phyloP scores from a whole-genome alignment of 2,888 invertebrate genomes.

The Leptopilina syphax region DNA sequence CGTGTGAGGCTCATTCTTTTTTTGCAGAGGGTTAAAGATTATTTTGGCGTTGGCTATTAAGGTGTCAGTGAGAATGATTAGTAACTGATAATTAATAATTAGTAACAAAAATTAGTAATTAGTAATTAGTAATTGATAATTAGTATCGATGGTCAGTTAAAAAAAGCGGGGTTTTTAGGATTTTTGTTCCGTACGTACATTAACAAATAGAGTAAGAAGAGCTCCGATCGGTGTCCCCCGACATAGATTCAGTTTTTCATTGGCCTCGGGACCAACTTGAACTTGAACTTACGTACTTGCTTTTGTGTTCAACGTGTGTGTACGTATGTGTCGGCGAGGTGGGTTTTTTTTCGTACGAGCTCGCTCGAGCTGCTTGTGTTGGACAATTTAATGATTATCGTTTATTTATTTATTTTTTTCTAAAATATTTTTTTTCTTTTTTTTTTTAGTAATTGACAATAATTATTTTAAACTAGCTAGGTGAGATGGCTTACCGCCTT shows the following conservation, averaged over 20 bases:
- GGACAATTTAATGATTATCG: conserved; percentile 28
- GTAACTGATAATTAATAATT: conserved; percentile 45
- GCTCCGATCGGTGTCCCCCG: conserved; percentile 34
- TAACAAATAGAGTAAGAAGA: conserved; percentile 35
- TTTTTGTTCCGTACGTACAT: conserved; percentile 34
- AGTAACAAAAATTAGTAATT: conserved; percentile 47
- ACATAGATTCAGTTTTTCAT: conserved; percentile 24
- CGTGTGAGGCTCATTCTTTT: not conserved
- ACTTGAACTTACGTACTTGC: conserved; percentile 35
- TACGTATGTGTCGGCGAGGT: conserved; percentile 41
- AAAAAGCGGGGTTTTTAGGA: not conserved
- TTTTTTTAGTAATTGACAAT: conserved; percentile 45
- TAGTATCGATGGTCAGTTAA: conserved; percentile 8
- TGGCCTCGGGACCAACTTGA: conserved; percentile 34
- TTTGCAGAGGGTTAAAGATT: not conserved
- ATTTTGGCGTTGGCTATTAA: conserved; percentile 63
- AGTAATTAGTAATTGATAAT: conserved; percentile 48
- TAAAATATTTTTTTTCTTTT: not conserved
- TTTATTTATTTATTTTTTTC: not conserved
- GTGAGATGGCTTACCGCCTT: conserved; percentile 95
- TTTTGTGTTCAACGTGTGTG: conserved; percentile 41
- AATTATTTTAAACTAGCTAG: conserved; percentile 67
- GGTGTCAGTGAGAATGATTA: conserved; percentile 66
- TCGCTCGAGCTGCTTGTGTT: conserved; percentile 39
- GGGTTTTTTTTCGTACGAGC: conserved; percentile 39